A percentile compares a stretch with the other conserved stretches of the same genome.
Evolutionary conservation across 2,888 invertebrate species (phyloP).

Genomic region (Merodon equestris): DNA sequence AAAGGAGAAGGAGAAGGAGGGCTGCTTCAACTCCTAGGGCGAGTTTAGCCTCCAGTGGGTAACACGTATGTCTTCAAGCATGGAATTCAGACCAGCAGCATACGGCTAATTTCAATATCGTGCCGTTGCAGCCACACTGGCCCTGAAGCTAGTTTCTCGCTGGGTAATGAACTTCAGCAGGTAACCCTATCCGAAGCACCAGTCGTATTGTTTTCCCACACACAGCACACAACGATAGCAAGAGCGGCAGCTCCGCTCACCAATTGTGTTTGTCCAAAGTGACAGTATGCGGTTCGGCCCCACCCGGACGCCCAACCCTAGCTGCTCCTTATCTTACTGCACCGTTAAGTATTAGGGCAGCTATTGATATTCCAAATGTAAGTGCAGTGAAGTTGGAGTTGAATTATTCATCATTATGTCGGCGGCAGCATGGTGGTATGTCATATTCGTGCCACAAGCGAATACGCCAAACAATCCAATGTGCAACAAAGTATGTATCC

Average conservation of each 20-base stretch:
- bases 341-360: conserved; percentile 63
- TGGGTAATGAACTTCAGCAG: conserved; percentile 62
- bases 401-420: conserved; percentile 60
- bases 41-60: conserved; percentile 17
- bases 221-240: neutral
- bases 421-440: neutral
- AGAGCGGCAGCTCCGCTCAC: conserved; percentile 11
- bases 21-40: conserved; percentile 13
- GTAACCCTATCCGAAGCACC: neutral
- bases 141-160: conserved; percentile 37
- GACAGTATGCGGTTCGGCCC: conserved; percentile 2
- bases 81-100: conserved; percentile 39
- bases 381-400: conserved; percentile 44
- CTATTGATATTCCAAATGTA: conserved; percentile 62
- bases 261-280: conserved; percentile 38
- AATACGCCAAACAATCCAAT: too few species aligned
- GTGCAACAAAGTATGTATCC: too few species aligned
- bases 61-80: conserved; percentile 52
- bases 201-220: conserved; percentile 13
- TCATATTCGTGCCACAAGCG: too few species aligned
- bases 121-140: conserved; percentile 42
- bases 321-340: conserved; percentile 16
- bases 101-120: conserved; percentile 44
- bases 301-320: too few species aligned
- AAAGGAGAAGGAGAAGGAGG: conserved; percentile 29